Conservation (phyloP, 2,888 invertebrate genomes). For the Lordiphosa andalusiaca region DNA sequence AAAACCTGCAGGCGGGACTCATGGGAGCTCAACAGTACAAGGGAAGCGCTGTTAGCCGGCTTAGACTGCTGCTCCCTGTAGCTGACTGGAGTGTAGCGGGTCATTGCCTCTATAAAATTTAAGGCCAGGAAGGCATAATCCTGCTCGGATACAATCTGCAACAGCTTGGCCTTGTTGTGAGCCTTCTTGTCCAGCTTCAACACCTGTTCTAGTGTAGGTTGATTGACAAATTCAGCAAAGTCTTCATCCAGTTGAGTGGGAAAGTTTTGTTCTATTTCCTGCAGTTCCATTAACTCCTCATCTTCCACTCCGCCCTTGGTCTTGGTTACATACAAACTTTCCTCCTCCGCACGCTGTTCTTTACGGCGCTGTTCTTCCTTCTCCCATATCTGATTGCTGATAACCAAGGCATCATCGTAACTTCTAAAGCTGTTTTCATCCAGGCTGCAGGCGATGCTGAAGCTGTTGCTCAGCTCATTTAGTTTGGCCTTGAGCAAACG, state of each 20-base stretch:
- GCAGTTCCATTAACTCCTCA: conserved; percentile 85
- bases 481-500: conserved; percentile 85
- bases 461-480: conserved; percentile 85
- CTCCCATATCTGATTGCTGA: conserved; percentile 88
- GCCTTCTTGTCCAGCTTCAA: conserved; percentile 76
- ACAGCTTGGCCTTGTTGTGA: conserved; percentile 58
- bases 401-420: conserved; percentile 82
- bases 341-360: conserved; percentile 86
- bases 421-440: conserved; percentile 80
- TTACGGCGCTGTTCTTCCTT: conserved; percentile 86
- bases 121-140: conserved; percentile 74
- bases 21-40: conserved; percentile 62
- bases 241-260: conserved; percentile 86
- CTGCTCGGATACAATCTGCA: conserved; percentile 70
- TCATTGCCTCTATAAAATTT: conserved; percentile 76
- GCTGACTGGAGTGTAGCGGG: conserved; percentile 63
- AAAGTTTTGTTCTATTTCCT: conserved; percentile 86
- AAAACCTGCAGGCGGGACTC: conserved; percentile 75
- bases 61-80: conserved; percentile 51
- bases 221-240: conserved; percentile 85
- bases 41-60: neutral
- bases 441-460: conserved; percentile 82
- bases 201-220: conserved; percentile 81
- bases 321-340: conserved; percentile 88
- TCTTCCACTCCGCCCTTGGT: conserved; percentile 85